phyloP scores from a whole-genome alignment of 2,888 invertebrate species.

The Bedellia somnulentella region DNA sequence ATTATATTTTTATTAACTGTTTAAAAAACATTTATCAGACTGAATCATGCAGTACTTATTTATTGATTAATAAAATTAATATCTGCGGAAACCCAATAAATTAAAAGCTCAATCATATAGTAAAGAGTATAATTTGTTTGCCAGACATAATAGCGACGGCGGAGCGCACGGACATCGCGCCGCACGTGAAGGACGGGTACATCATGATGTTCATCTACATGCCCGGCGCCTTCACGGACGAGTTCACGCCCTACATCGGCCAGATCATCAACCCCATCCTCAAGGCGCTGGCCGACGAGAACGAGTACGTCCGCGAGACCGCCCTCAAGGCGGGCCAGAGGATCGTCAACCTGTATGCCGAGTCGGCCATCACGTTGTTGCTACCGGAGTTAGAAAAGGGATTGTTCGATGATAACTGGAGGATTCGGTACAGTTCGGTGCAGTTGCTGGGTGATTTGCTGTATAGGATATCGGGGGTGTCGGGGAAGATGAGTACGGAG shows the following conservation, averaged over 20 bases:
- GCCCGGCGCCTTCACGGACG: slow-evolving; percentile 94
- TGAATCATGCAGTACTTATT: too few species aligned
- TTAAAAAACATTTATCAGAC: too few species aligned
- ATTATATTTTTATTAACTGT: too few species aligned
- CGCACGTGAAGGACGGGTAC: slow-evolving; percentile 98
- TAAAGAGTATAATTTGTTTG: slow-evolving; percentile 5
- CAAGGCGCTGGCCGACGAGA: slow-evolving; percentile 97
- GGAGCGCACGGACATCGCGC: slow-evolving; percentile 88
- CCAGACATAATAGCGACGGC: slow-evolving; percentile 93
- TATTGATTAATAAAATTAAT: too few species aligned
- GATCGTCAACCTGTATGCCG: slow-evolving; percentile 95
- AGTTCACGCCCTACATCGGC: slow-evolving; percentile 94
- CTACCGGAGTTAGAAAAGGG: slow-evolving; percentile 93
- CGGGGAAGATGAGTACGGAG: slow-evolving; percentile 99
- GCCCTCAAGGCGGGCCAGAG: slow-evolving; percentile 95
- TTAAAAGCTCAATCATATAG: too few species aligned
- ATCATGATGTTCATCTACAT: slow-evolving; percentile 99
- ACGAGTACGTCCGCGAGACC: slow-evolving; percentile 97
- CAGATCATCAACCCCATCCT: slow-evolving; percentile 96
- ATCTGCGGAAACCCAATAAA: too few species aligned
- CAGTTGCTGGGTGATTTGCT: slow-evolving; percentile 93
- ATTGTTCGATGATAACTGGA: slow-evolving; percentile 97
- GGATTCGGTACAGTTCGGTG: slow-evolving; percentile 92
- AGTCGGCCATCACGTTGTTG: slow-evolving; percentile 88
- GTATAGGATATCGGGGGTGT: slow-evolving; percentile 95